phyloP scores from a whole-genome alignment of 1,140 invertebrate genomes.

The Streblospio benedicti region DNA sequence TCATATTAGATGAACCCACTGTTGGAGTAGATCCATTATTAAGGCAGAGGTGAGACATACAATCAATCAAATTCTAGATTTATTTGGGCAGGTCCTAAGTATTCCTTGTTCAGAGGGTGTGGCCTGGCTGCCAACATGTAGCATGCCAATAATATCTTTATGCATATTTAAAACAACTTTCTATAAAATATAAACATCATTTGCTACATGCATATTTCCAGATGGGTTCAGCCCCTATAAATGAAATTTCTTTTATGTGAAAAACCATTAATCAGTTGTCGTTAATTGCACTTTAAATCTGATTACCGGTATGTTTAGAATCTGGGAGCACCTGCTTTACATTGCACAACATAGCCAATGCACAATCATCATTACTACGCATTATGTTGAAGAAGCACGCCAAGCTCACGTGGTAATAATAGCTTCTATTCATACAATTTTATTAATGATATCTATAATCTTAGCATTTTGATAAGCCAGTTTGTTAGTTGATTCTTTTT shows the following conservation, averaged over 20 bases:
- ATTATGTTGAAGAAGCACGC: slow-evolving; percentile 86
- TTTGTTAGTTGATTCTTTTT: neutral
- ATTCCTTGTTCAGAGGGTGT: too few relatives aligned
- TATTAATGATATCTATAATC: neutral
- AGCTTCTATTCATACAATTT: neutral
- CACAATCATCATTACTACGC: slow-evolving; percentile 87
- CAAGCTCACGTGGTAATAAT: slow-evolving; percentile 70
- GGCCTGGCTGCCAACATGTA: too few relatives aligned
- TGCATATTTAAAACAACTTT: too few relatives aligned
- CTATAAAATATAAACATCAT: too few relatives aligned
- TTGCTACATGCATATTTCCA: neutral
- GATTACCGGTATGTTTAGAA: too few relatives aligned
- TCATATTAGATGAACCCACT: slow-evolving; percentile 90
- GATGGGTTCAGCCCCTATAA: too few relatives aligned
- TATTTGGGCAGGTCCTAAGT: too few relatives aligned
- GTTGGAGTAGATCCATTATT: slow-evolving; percentile 85
- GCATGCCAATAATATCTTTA: too few relatives aligned
- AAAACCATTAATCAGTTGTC: too few relatives aligned
- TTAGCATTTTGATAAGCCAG: neutral
- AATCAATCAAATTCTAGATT: too few relatives aligned
- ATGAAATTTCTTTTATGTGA: too few relatives aligned
- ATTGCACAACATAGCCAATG: slow-evolving; percentile 70
- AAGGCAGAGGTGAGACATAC: slow-evolving; percentile 63
- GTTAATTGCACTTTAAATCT: too few relatives aligned
- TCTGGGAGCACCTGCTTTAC: slow-evolving; percentile 82